Evolutionary conservation across 1,140 invertebrate genomes (phyloP).

Genomic region (Drosophila tani): DNA sequence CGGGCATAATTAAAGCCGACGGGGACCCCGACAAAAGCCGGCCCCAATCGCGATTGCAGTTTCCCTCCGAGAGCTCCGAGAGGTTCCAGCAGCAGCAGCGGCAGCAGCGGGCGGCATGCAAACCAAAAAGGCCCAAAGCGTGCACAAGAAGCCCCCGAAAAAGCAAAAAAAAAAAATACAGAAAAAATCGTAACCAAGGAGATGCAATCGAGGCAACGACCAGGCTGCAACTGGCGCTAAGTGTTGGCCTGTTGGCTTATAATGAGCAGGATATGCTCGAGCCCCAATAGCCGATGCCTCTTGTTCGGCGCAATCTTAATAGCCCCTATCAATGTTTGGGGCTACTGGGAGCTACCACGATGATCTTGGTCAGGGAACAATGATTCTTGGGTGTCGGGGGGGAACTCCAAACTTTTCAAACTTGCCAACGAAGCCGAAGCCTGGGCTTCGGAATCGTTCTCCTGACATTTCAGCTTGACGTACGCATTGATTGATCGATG

Average conservation of each 20-base stretch:
- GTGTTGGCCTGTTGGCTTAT: constrained; percentile 68
- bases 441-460: constrained; percentile 23
- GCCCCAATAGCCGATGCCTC: constrained; percentile 36
- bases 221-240: constrained; percentile 67
- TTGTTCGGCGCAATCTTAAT: constrained; percentile 54
- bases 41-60: constrained; percentile 77
- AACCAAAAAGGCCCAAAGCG: constrained; percentile 42
- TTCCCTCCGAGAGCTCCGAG: constrained; percentile 32
- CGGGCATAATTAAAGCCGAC: constrained; percentile 84
- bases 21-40: constrained; percentile 53
- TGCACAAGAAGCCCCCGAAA: constrained; percentile 32
- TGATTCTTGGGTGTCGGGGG: not conserved
- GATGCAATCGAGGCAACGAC: constrained; percentile 75
- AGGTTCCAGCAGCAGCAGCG: constrained; percentile 18
- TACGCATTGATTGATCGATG: constrained; percentile 73
- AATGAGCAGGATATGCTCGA: constrained; percentile 64
- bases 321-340: constrained; percentile 47
- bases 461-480: constrained; percentile 65
- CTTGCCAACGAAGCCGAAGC: constrained; percentile 38
- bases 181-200: constrained; percentile 34
- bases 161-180: not conserved
- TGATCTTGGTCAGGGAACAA: constrained; percentile 42
- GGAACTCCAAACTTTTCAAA: constrained; percentile 45
- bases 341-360: constrained; percentile 11
- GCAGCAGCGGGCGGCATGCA: constrained; percentile 52